A percentile compares a stretch with the other conserved stretches of the same genome.
phyloP scores from a whole-genome alignment of 2,888 invertebrate genomes.

The Chorisops tibialis region DNA sequence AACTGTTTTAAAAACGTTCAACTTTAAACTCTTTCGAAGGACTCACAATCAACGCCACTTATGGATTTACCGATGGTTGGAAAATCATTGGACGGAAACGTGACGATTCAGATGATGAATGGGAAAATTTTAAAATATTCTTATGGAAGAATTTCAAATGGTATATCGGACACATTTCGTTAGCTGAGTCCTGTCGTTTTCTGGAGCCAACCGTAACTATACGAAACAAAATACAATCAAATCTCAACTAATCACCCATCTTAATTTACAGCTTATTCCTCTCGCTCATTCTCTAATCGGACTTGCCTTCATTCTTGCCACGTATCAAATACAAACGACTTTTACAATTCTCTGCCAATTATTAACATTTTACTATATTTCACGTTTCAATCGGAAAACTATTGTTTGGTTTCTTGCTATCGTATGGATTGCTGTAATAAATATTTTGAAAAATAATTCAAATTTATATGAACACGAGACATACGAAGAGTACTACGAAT shows the following conservation, averaged over 20 bases:
- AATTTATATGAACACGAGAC: not conserved
- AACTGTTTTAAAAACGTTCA: too few relatives aligned
- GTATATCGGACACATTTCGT: slow-evolving; percentile 44
- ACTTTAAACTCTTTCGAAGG: slow-evolving; percentile 23
- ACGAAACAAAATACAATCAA: not conserved
- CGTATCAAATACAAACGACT: slow-evolving; percentile 38
- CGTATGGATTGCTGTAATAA: slow-evolving; percentile 32
- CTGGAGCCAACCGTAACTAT: slow-evolving; percentile 25
- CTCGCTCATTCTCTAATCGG: slow-evolving; percentile 40
- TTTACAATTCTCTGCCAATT: slow-evolving; percentile 38
- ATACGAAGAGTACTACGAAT: slow-evolving; percentile 43
- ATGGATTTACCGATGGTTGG: slow-evolving; percentile 37
- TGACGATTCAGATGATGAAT: slow-evolving; percentile 48
- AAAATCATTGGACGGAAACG: slow-evolving; percentile 40
- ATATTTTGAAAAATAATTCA: slow-evolving; percentile 28
- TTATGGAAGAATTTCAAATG: slow-evolving; percentile 42
- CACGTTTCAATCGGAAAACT: slow-evolving; percentile 36
- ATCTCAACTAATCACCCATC: slow-evolving; percentile 17
- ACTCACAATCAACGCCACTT: slow-evolving; percentile 37
- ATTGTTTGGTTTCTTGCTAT: slow-evolving; percentile 42
- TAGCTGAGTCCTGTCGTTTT: slow-evolving; percentile 34
- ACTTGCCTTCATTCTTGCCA: slow-evolving; percentile 38
- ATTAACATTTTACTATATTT: slow-evolving; percentile 40
- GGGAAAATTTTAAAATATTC: slow-evolving; percentile 45
- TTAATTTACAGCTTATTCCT: slow-evolving; percentile 35